These are phyloP conservation scores for Gerris lacustris DNA, from an alignment of 2,888 invertebrate genomes.

Conservation along the genomic window DNA sequence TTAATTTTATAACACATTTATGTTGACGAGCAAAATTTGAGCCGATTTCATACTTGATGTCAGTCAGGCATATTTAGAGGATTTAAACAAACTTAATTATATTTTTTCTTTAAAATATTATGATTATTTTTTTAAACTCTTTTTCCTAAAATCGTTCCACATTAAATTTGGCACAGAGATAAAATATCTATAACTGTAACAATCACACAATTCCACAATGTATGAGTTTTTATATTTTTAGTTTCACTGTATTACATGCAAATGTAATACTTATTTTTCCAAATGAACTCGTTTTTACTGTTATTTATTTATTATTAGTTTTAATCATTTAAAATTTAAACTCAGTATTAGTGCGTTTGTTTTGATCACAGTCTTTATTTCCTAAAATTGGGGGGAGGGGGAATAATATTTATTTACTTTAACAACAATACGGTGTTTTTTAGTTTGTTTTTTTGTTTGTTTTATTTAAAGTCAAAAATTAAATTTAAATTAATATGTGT, in stretches of 20 bases:
- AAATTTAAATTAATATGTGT: background rate
- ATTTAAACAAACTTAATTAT: too few relatives aligned
- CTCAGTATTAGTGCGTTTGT: slow-evolving; percentile 3
- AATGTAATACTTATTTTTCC: too few relatives aligned
- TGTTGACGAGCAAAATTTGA: slow-evolving; percentile 2
- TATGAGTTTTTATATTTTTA: background rate
- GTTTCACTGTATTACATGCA: too few relatives aligned
- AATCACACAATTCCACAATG: slow-evolving; percentile 5
- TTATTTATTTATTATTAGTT: too few relatives aligned
- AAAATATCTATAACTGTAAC: too few relatives aligned
- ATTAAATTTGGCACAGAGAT: too few relatives aligned
- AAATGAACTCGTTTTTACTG: too few relatives aligned
- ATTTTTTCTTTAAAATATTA: too few relatives aligned
- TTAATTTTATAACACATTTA: slow-evolving; percentile 2
- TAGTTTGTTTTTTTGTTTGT: background rate
- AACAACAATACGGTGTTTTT: too few relatives aligned
- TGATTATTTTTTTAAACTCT: too few relatives aligned
- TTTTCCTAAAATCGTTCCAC: too few relatives aligned
- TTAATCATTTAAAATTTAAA: background rate
- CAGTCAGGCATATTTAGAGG: background rate
- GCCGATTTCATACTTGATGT: slow-evolving; percentile 1
- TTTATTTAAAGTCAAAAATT: background rate
- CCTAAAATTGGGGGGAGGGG: background rate
- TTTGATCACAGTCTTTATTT: slow-evolving; percentile 3
- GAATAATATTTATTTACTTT: background rate